Evolutionary conservation across 2,888 invertebrate genomes (phyloP).

Genomic region (Clunio marinus): DNA sequence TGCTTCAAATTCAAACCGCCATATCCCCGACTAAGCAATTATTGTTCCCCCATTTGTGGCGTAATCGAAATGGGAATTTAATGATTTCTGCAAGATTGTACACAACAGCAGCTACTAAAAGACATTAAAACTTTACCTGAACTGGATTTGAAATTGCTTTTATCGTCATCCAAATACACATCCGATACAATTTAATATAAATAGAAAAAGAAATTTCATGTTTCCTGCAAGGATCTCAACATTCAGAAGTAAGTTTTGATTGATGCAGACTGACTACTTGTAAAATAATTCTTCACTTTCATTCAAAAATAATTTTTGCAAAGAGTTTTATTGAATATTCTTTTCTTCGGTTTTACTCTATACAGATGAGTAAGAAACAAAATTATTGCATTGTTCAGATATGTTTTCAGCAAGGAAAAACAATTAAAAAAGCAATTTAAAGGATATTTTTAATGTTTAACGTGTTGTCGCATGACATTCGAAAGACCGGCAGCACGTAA

Average conservation of each 20-base stretch:
- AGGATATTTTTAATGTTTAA: conserved; percentile 12
- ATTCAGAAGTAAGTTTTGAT: too few relatives aligned
- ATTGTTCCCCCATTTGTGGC: conserved; percentile 31
- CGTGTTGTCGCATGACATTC: not conserved
- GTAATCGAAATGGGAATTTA: conserved; percentile 36
- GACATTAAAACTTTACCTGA: not conserved
- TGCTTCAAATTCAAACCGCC: not conserved
- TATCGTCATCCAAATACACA: not conserved
- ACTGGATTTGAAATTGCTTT: not conserved
- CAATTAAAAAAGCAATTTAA: conserved; percentile 18
- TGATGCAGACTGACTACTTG: too few relatives aligned
- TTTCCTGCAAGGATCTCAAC: too few relatives aligned
- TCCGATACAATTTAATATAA: too few relatives aligned
- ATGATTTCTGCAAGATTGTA: conserved; percentile 18
- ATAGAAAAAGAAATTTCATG: too few relatives aligned
- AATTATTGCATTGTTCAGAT: not conserved
- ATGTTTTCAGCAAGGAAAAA: conserved; percentile 11
- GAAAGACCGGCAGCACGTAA: not conserved
- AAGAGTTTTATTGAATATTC: too few relatives aligned
- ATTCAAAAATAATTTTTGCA: too few relatives aligned
- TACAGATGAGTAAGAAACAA: not conserved
- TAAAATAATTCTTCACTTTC: too few relatives aligned
- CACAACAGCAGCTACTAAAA: not conserved
- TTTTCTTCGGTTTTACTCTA: not conserved
- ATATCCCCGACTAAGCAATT: not conserved